Conservation (phyloP, 2,888 invertebrate genomes). For the Aspidapion aeneum region DNA sequence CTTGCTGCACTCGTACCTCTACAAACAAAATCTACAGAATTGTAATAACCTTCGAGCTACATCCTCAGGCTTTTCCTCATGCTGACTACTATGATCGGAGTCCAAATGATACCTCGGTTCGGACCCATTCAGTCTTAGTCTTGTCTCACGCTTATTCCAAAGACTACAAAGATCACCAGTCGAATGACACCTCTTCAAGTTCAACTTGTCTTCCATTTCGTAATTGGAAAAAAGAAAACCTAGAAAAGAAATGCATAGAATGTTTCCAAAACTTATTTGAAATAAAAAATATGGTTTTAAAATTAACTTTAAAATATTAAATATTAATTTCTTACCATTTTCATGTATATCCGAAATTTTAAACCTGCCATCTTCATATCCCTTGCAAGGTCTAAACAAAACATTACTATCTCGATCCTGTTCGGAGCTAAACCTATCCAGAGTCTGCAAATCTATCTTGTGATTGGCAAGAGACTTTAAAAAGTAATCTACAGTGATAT, state of each 20-base stretch:
- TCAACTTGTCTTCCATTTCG: slow-evolving; percentile 45
- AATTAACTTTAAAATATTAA: neutral
- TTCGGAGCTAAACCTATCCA: slow-evolving; percentile 37
- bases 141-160: slow-evolving; percentile 40
- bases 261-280: slow-evolving; percentile 13
- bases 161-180: slow-evolving; percentile 50
- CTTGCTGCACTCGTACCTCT: no score
- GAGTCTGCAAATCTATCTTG: slow-evolving; percentile 47
- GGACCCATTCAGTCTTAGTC: slow-evolving; percentile 40
- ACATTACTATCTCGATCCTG: slow-evolving; percentile 42
- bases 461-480: slow-evolving; percentile 51
- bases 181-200: slow-evolving; percentile 49
- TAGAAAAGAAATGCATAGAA: slow-evolving; percentile 8
- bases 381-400: slow-evolving; percentile 46
- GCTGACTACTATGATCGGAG: slow-evolving; percentile 52
- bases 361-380: slow-evolving; percentile 52
- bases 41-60: slow-evolving; percentile 38
- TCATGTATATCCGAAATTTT: slow-evolving; percentile 54
- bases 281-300: slow-evolving; percentile 15
- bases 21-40: no score
- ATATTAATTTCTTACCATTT: slow-evolving; percentile 38
- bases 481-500: slow-evolving; percentile 54
- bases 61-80: slow-evolving; percentile 53
- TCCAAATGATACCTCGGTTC: slow-evolving; percentile 51
- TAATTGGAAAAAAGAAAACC: slow-evolving; percentile 44